Conservation (phyloP, 2,888 invertebrate species). For the Drosophila aldrichi region DNA sequence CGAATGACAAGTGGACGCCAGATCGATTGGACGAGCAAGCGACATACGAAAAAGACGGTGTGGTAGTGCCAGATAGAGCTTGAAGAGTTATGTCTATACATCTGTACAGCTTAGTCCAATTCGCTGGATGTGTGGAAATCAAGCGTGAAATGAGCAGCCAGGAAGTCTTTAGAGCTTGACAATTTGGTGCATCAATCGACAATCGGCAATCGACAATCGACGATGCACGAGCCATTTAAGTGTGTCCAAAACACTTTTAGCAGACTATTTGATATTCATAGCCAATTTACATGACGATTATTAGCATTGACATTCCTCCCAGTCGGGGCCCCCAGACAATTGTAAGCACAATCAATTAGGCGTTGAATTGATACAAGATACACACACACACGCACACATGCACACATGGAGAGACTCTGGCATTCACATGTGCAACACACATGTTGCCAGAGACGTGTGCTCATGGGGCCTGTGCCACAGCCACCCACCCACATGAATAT, state of each 20-base stretch:
- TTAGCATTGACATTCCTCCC: conserved; percentile 79
- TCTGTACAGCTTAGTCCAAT: conserved; percentile 35
- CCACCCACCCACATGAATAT: conserved; percentile 52
- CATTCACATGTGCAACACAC: conserved; percentile 3
- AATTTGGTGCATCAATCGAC: conserved; percentile 45
- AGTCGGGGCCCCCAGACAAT: conserved; percentile 66
- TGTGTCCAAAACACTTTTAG: conserved; percentile 37
- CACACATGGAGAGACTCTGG: background rate
- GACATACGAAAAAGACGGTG: no score
- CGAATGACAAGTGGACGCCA: conserved; percentile 41
- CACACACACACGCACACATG: conserved; percentile 20
- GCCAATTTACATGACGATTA: conserved; percentile 79
- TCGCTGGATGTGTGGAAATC: conserved; percentile 69
- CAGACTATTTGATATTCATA: conserved; percentile 68
- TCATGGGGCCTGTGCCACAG: conserved; percentile 4
- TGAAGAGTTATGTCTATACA: conserved; percentile 12
- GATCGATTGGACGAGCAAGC: conserved; percentile 4
- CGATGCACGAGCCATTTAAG: conserved; percentile 37
- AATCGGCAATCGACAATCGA: conserved; percentile 8
- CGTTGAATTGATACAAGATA: conserved; percentile 58
- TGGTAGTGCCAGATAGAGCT: background rate
- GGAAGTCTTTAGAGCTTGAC: background rate
- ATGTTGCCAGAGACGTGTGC: conserved; percentile 4
- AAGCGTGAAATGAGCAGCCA: conserved; percentile 3
- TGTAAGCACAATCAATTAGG: conserved; percentile 78